Base-by-base conservation (phyloP, 2,113 vertebrate genomes). In the Copsychus sechellarum region DNA sequence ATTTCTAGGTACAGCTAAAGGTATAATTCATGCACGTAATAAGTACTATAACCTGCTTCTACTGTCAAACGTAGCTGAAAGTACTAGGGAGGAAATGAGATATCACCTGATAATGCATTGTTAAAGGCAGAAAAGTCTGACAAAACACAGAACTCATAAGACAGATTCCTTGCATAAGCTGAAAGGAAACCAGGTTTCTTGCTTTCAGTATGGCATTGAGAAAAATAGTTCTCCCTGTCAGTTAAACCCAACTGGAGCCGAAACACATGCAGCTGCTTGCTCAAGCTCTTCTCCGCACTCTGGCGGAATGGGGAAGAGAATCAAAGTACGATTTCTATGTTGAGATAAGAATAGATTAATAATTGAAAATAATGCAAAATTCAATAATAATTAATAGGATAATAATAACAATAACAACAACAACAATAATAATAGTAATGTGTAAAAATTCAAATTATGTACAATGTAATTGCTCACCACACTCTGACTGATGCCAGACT, bases 221-320 rank as follows among this genome's bases (percentile, higher is more conserved):
- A 58, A 87, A 73, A 66, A 40, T 9, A 36, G 29, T 73, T 86
- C 20, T 50, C 10, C 34, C 20, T 50, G 8, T 67, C 36, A 50
- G 50, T 58, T 21, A 42, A 67, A 34, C 25, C 4, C 21, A 50
- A 25, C 20, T 50, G 29, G 25, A 76, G 34, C 31, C 25, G 36
- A 76, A 58, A 66, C 13, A 66, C 16, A 29, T 0, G 0, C 20
- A 66, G 21, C 20, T 0, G 0, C 36, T 65, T 1, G 3, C 20
- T 17, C 31, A 66, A 57, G 7, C 34, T 58, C 25, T 31, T 66
- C 36, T 31, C 13, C 25, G 34, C 8, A 14, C 9, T 42, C 28
- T 17, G 8, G 7, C 23, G 17, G 34, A 76, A 58, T 24, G 20
- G 42, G 34, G 20, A 76, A 31, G 5, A 40, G 20, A 48, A 48